These are phyloP conservation scores for Cataglyphis albicans DNA, from an alignment of 2,888 invertebrate species.

Conservation along the genomic window DNA sequence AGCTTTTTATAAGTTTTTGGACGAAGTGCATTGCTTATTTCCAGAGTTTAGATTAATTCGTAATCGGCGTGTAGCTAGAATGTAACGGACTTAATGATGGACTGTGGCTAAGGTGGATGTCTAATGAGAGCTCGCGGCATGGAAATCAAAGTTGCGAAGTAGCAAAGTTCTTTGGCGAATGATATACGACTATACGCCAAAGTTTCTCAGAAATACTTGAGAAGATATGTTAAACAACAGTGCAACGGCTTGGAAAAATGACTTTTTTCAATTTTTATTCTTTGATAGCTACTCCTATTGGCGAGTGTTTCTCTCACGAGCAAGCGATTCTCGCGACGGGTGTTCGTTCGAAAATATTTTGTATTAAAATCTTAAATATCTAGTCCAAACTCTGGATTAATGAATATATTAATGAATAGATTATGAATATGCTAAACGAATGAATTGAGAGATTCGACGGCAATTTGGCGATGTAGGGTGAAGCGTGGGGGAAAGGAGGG, in stretches of 20 bases:
- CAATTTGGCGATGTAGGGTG: background rate
- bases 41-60: conserved; percentile 24
- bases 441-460: conserved; percentile 17
- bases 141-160: background rate
- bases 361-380: background rate
- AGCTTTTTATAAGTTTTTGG: background rate
- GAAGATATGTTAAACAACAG: background rate
- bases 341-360: background rate
- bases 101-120: background rate
- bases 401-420: conserved; percentile 25
- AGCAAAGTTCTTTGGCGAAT: background rate
- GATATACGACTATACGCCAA: background rate
- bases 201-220: background rate
- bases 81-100: conserved; percentile 25
- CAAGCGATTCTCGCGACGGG: background rate
- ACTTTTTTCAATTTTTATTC: background rate
- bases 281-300: background rate
- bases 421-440: conserved; percentile 42
- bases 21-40: background rate
- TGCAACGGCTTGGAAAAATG: no score
- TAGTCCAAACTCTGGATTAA: background rate
- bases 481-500: no score
- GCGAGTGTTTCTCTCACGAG: background rate
- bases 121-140: background rate
- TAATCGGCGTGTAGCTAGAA: background rate